Percentiles rank a stretch among this genome's conserved stretches.
Evolutionary conservation across 2,888 invertebrate genomes (phyloP).

Genomic region (Leptura quadrifasciata): DNA sequence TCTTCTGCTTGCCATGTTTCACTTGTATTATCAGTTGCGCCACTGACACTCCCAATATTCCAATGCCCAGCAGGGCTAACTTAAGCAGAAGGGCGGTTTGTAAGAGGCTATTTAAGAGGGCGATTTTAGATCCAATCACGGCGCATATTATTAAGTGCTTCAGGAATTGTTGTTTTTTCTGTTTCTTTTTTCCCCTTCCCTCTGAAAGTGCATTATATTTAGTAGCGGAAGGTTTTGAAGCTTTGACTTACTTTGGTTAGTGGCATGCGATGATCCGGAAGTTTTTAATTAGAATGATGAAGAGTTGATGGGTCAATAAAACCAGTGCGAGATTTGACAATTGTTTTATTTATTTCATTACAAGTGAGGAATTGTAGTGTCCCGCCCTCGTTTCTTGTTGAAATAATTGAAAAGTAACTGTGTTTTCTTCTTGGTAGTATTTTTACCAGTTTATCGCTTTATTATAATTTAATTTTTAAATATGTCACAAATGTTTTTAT

Average conservation of each 20-base stretch:
- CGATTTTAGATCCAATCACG: constrained; percentile 83
- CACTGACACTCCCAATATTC: constrained; percentile 82
- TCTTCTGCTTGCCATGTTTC: constrained; percentile 82
- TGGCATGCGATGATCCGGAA: constrained; percentile 52
- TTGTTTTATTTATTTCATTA: constrained; percentile 3
- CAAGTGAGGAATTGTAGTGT: neutral
- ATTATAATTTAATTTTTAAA: too few species aligned
- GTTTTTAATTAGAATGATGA: constrained; percentile 4
- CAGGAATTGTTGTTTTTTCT: constrained; percentile 80
- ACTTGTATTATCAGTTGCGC: constrained; percentile 84
- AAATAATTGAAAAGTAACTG: neutral
- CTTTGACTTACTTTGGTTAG: constrained; percentile 45
- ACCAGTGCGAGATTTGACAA: neutral
- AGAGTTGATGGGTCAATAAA: constrained; percentile 13
- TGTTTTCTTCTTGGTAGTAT: too few species aligned
- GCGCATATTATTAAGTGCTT: constrained; percentile 82
- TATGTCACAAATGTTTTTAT: too few species aligned
- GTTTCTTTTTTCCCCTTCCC: constrained; percentile 77
- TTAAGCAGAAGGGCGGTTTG: constrained; percentile 85
- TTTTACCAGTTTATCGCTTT: too few species aligned
- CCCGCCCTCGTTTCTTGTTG: neutral
- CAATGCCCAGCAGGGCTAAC: constrained; percentile 84
- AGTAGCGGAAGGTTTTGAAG: constrained; percentile 23
- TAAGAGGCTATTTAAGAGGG: constrained; percentile 81
- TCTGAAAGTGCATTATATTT: constrained; percentile 59